These are phyloP conservation scores for Stictonetta naevosa DNA, from an alignment of 2,113 vertebrate genomes.

Conservation along the genomic window DNA sequence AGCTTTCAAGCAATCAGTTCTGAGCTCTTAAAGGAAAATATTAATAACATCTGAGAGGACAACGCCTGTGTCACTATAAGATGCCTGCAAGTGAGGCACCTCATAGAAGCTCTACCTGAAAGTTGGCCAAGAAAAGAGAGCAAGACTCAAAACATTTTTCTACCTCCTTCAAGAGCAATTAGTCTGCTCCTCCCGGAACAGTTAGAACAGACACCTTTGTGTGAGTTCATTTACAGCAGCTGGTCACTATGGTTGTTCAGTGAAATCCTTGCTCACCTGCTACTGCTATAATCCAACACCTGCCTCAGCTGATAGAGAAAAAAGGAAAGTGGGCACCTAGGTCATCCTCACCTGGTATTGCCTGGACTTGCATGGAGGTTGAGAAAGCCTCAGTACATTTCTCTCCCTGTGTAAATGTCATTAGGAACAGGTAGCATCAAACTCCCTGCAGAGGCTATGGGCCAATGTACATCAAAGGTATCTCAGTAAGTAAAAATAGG, in stretches of 20 bases:
- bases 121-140: neutral
- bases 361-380: rapidly evolving
- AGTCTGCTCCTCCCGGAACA: neutral
- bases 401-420: neutral
- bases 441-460: neutral
- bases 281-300: neutral
- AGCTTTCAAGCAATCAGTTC: neutral
- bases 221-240: neutral
- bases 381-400: neutral
- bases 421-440: neutral
- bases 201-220: neutral
- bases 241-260: neutral
- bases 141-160: neutral
- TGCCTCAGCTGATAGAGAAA: neutral
- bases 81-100: neutral
- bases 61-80: neutral
- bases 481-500: neutral
- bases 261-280: neutral
- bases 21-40: neutral
- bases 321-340: neutral
- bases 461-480: neutral
- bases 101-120: neutral
- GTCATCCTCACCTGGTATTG: neutral
- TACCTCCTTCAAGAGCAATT: neutral
- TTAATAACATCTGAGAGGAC: neutral